phyloP scores from a whole-genome alignment of 2,888 invertebrate genomes.

The Hoplodrina ambigua region DNA sequence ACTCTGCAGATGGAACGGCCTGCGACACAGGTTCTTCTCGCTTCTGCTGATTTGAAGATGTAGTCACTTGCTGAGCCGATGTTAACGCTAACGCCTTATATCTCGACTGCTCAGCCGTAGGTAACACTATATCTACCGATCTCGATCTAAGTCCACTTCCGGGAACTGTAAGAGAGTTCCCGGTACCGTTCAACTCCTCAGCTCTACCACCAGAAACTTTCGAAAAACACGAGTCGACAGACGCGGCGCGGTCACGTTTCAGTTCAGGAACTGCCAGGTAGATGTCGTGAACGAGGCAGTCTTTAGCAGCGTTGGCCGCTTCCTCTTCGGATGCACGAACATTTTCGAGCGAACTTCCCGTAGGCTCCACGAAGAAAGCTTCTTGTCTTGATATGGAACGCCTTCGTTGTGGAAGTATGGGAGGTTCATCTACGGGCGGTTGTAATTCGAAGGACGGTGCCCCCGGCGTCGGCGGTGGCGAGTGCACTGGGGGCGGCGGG shows the following conservation, averaged over 20 bases:
- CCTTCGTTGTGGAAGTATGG: constrained; percentile 89
- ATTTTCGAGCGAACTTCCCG: constrained; percentile 93
- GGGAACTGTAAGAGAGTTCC: constrained; percentile 92
- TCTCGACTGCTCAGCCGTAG: constrained; percentile 95
- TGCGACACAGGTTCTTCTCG: constrained; percentile 69
- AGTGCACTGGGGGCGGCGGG: constrained; percentile 80
- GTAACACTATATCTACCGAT: constrained; percentile 96
- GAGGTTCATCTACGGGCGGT: constrained; percentile 86
- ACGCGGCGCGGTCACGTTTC: constrained; percentile 96
- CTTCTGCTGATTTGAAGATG: constrained; percentile 69
- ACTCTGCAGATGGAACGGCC: constrained; percentile 69
- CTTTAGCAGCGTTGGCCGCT: constrained; percentile 77
- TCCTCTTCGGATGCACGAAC: constrained; percentile 90
- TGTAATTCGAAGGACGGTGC: constrained; percentile 91
- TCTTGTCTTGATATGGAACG: constrained; percentile 95
- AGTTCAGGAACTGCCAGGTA: constrained; percentile 95
- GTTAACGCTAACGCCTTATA: constrained; percentile 95
- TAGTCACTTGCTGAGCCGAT: constrained; percentile 82
- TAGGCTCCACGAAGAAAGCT: constrained; percentile 94
- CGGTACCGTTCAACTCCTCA: constrained; percentile 92
- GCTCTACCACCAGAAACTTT: constrained; percentile 94
- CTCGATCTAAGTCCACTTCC: constrained; percentile 94
- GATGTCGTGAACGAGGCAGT: constrained; percentile 92
- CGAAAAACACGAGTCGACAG: constrained; percentile 96
- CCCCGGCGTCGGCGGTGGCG: constrained; percentile 89